Evolutionary conservation across 2,888 invertebrate genomes (phyloP), one percentile per base, ranked within the genome.

Genomic region (Epinotia nisella): DNA sequence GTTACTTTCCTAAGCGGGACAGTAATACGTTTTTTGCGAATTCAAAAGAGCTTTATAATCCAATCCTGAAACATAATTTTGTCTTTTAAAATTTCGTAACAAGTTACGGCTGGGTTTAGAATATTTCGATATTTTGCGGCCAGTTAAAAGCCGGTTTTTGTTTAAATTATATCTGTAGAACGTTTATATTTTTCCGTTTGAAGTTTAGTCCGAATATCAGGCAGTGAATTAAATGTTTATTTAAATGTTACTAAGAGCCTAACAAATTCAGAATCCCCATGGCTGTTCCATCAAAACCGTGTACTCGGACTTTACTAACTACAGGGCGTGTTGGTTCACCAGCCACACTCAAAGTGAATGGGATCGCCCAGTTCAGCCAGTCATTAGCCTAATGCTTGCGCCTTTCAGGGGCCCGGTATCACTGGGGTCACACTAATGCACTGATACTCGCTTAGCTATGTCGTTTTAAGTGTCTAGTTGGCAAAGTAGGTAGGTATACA

Each of bases 41-140:
- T 60, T 66, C 71, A 71, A 71, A 71, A 71, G 66, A 71, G 71
- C 66, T 71, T 45, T 17, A 66, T 71, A 71, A 71, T 71, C 66
- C 29, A 60, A 71, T 66, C 45, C 45, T 55, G 66, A 53, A 66
- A 60, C 71, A 71, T 66, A 66, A 71, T 71, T 65, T 72, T 55
- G 56, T 56, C 67, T 66, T 71, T 66, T 62, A 62, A 67, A 72
- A 72, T 67, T 66, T 55, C 61, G 67, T 61, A 61, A 68, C 61
- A 72, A 72, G 72, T 67, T 72, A 61, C 19, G 13, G 55, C 9
- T 0, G 29, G 41, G 55, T 21, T 67, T 39, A 35, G 61, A 55
- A 56, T 55, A 55, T 66, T 71, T 19, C 35, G 3, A 55, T 21
- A 59, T 61, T 65, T 24, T 53, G 41, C n/a, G 15, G 21, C 13